Conservation (phyloP, 2,888 invertebrate genomes). For the Timema podura region DNA sequence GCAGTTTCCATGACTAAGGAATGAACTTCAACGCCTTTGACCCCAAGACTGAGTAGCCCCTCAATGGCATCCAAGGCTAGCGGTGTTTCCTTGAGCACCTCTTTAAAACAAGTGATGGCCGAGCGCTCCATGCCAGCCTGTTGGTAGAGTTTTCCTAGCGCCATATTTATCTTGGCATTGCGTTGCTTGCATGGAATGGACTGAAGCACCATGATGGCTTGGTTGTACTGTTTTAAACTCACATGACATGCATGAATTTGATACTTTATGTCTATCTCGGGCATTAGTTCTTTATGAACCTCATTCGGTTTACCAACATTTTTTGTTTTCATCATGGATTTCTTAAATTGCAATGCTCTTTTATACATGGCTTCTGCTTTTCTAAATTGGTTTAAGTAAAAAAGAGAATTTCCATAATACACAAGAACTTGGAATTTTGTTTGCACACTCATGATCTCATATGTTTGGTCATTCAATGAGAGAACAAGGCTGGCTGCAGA, state of each 20-base stretch:
- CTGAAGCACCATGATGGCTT: slow-evolving; percentile 53
- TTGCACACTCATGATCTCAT: slow-evolving; percentile 54
- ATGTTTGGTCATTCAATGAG: slow-evolving; percentile 61
- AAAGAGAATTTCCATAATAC: slow-evolving; percentile 67
- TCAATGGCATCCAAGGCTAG: slow-evolving; percentile 71
- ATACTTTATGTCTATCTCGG: slow-evolving; percentile 65
- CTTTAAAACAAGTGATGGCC: slow-evolving; percentile 71
- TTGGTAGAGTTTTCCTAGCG: slow-evolving; percentile 68
- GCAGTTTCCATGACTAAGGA: slow-evolving; percentile 61
- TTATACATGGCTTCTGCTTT: slow-evolving; percentile 65
- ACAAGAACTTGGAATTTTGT: slow-evolving; percentile 65
- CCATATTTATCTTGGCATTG: slow-evolving; percentile 70
- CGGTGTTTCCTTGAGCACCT: slow-evolving; percentile 71
- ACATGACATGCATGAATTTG: slow-evolving; percentile 66
- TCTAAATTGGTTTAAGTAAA: slow-evolving; percentile 59
- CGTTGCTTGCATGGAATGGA: slow-evolving; percentile 61
- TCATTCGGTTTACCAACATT: slow-evolving; percentile 46
- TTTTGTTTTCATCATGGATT: slow-evolving; percentile 56
- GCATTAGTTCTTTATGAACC: slow-evolving; percentile 50
- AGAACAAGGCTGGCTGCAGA: slow-evolving; percentile 61
- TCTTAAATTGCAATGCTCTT: slow-evolving; percentile 60
- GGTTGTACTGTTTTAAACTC: slow-evolving; percentile 59
- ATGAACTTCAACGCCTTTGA: slow-evolving; percentile 70
- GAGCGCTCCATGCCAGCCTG: slow-evolving; percentile 65
- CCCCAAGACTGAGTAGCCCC: slow-evolving; percentile 65